phyloP scores from a whole-genome alignment of 2,888 invertebrate genomes.

The Dynastes maya region DNA sequence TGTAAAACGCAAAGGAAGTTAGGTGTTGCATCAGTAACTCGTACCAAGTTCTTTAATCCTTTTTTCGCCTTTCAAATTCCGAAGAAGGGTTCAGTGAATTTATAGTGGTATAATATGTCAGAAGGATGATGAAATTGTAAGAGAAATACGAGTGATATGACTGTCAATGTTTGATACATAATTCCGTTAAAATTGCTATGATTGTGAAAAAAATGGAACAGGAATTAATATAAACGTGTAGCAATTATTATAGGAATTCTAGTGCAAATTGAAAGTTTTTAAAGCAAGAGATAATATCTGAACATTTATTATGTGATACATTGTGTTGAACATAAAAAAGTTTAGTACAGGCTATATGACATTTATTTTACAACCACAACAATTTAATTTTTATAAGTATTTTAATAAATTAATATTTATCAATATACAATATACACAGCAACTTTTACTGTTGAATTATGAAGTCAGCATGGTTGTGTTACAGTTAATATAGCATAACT shows the following conservation, averaged over 20 bases:
- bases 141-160: neutral
- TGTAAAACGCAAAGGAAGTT: neutral
- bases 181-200: neutral
- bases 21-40: constrained; percentile 2
- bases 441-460: too few species aligned
- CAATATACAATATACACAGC: too few species aligned
- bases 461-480: too few species aligned
- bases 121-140: constrained; percentile 19
- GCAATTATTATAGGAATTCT: neutral
- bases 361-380: too few species aligned
- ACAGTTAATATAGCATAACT: too few species aligned
- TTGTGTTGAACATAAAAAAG: too few species aligned
- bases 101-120: neutral
- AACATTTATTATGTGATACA: too few species aligned
- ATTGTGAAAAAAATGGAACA: neutral
- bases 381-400: too few species aligned
- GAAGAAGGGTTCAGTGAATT: constrained; percentile 6
- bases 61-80: constrained; percentile 8
- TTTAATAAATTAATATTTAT: too few species aligned
- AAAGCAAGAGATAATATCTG: too few species aligned
- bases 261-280: too few species aligned
- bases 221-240: neutral
- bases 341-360: too few species aligned
- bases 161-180: neutral
- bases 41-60: neutral